Evolutionary conservation across 2,888 invertebrate species (phyloP).

Genomic region (Gasteruption jaculator): DNA sequence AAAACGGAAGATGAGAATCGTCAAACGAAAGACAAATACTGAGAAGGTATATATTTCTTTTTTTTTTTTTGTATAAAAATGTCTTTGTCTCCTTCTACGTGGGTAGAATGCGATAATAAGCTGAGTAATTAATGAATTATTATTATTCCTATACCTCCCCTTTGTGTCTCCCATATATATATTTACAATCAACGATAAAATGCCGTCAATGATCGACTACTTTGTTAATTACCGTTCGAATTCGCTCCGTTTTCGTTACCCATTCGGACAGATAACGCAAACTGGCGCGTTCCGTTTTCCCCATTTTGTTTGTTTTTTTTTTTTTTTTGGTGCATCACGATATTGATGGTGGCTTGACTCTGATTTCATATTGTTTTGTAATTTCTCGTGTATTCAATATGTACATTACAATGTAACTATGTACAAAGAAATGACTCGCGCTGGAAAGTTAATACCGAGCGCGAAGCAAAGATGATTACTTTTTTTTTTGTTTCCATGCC

Average conservation of each 20-base stretch:
- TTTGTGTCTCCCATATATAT: slow-evolving; percentile 29
- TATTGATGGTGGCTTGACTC: slow-evolving; percentile 46
- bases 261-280: no score
- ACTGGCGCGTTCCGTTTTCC: slow-evolving; percentile 7
- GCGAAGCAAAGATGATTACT: no score
- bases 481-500: no score
- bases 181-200: slow-evolving; percentile 44
- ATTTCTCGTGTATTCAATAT: no score
- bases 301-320: slow-evolving; percentile 11
- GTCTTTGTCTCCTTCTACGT: no score
- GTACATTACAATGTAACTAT: slow-evolving; percentile 50
- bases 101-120: no score
- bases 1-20: no score
- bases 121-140: slow-evolving; percentile 10
- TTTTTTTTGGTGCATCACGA: slow-evolving; percentile 32
- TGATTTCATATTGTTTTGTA: slow-evolving; percentile 40
- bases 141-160: slow-evolving; percentile 3
- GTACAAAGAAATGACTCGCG: slow-evolving; percentile 51
- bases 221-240: slow-evolving; percentile 27
- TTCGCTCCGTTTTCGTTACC: slow-evolving; percentile 3
- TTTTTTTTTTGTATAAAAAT: no score
- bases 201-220: slow-evolving; percentile 41
- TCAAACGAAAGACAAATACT: no score
- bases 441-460: no score
- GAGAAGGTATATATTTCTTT: no score